Conservation (phyloP, 2,113 vertebrate species). For the Penelope pileata region DNA sequence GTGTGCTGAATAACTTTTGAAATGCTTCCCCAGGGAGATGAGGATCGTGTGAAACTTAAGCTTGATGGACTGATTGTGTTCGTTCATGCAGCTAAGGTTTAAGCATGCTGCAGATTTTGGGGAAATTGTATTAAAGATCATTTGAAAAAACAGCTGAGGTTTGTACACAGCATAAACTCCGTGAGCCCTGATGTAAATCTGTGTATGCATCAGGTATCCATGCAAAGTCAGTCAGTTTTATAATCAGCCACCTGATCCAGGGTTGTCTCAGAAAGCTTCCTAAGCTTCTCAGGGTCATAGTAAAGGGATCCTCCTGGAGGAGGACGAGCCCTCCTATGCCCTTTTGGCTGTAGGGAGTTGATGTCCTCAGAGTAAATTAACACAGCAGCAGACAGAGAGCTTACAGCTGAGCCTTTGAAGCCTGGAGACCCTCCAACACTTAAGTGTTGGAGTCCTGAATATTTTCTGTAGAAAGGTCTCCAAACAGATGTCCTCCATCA, state of each 20-base stretch:
- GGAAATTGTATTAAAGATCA: background rate
- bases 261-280: constrained; percentile 27
- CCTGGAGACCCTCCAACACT: background rate
- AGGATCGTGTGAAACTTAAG: background rate
- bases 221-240: constrained; percentile 2
- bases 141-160: constrained; percentile 26
- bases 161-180: background rate
- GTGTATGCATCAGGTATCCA: background rate
- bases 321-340: background rate
- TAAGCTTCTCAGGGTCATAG: background rate
- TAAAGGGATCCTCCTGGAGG: background rate
- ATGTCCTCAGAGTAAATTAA: constrained; percentile 32
- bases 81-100: background rate
- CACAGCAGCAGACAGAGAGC: background rate
- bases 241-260: constrained; percentile 31
- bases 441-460: background rate
- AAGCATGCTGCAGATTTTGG: background rate
- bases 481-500: fast-evolving
- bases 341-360: background rate
- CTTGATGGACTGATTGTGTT: background rate
- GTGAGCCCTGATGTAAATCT: background rate
- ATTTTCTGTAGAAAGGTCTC: background rate
- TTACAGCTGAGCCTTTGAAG: background rate
- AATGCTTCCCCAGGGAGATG: background rate
- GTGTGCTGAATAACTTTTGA: background rate